These are phyloP conservation scores for Apus apus DNA, from an alignment of 2,113 vertebrate species.

Conservation along the genomic window DNA sequence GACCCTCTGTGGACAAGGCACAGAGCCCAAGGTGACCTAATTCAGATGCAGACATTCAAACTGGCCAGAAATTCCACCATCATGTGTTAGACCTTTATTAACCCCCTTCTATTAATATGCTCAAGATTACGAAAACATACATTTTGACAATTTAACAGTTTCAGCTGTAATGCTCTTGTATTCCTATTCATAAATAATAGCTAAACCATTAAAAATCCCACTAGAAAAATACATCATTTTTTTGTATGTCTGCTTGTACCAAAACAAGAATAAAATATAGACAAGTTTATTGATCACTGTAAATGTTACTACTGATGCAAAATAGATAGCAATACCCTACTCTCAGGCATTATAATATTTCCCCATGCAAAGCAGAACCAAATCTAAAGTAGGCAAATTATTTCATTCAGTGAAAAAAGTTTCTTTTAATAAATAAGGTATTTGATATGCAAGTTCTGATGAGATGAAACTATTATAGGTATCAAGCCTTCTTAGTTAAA, in stretches of 20 bases:
- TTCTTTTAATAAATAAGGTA: slow-evolving; percentile 44
- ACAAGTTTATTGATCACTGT: not conserved
- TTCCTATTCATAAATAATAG: not conserved
- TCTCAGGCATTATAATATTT: not conserved
- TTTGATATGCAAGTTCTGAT: not conserved
- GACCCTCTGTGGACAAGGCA: not conserved
- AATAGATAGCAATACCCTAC: not conserved
- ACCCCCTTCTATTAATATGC: not conserved
- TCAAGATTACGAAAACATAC: not conserved
- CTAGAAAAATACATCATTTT: not conserved
- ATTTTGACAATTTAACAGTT: not conserved
- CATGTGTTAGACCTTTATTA: not conserved
- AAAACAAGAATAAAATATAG: not conserved
- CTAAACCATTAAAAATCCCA: not conserved
- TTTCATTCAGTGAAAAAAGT: not conserved
- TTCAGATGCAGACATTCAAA: not conserved
- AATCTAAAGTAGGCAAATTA: not conserved
- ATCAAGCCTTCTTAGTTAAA: slow-evolving; percentile 14
- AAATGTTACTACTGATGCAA: not conserved
- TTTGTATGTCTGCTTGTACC: not conserved
- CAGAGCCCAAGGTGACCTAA: not conserved
- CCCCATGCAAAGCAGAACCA: not conserved
- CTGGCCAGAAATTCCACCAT: fast-evolving
- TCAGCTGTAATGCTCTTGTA: not conserved
- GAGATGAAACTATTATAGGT: slow-evolving; percentile 11